phyloP scores from a whole-genome alignment of 2,888 invertebrate genomes.

The Alsophila aescularia region DNA sequence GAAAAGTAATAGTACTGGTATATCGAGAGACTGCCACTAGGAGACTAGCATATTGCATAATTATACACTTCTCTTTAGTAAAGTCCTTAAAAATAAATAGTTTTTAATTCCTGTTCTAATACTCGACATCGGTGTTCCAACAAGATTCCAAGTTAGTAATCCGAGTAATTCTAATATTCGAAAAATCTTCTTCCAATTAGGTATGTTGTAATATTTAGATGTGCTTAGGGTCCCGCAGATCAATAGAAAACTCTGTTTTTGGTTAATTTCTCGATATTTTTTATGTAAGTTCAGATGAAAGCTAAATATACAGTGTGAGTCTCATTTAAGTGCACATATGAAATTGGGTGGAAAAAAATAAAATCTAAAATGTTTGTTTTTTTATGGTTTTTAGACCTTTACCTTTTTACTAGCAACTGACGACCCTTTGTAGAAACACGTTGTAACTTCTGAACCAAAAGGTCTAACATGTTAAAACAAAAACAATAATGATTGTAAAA shows the following conservation, averaged over 20 bases:
- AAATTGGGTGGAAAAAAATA: too few species aligned
- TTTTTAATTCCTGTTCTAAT: constrained; percentile 12
- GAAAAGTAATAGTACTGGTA: constrained; percentile 9
- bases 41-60: neutral
- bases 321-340: too few species aligned
- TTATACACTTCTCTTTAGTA: neutral
- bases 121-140: constrained; percentile 15
- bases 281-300: neutral
- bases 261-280: constrained; percentile 5
- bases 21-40: constrained; percentile 3
- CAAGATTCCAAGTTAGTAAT: constrained; percentile 45
- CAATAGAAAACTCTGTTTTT: constrained; percentile 20
- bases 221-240: constrained; percentile 39
- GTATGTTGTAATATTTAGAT: constrained; percentile 49
- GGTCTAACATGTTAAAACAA: too few species aligned
- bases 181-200: constrained; percentile 47
- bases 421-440: too few species aligned
- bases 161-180: constrained; percentile 48
- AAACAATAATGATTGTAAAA: too few species aligned
- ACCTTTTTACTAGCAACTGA: too few species aligned
- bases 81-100: constrained; percentile 12
- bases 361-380: too few species aligned
- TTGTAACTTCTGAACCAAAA: too few species aligned
- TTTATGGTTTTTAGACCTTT: too few species aligned
- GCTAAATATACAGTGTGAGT: too few species aligned